Conservation (phyloP, 35 echinoderm and acorn worm genomes). For the Heliocidaris erythrogramma region DNA sequence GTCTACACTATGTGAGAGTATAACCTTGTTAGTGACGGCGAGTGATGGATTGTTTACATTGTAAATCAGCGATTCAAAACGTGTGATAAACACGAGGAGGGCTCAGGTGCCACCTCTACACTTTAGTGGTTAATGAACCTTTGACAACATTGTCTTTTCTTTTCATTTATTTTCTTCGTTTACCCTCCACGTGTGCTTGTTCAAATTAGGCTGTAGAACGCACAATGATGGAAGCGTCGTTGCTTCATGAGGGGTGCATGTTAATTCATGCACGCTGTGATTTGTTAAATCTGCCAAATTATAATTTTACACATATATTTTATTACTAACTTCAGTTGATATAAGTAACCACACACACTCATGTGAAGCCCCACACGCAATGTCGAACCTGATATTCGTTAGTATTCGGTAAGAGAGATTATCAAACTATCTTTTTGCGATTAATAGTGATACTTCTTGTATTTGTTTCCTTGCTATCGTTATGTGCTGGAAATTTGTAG, state of each 20-base stretch:
- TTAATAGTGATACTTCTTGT: too few relatives aligned
- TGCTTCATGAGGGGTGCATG: neutral
- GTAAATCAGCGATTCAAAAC: neutral
- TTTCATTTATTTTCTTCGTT: neutral
- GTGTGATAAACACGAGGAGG: neutral
- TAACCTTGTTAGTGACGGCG: conserved; percentile 14
- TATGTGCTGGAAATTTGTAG: too few relatives aligned
- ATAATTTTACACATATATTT: neutral
- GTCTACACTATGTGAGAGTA: neutral
- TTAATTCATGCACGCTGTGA: neutral
- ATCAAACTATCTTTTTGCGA: too few relatives aligned
- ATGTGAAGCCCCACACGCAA: neutral
- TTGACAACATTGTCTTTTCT: neutral
- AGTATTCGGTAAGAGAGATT: too few relatives aligned
- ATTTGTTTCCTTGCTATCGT: too few relatives aligned
- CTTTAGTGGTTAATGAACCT: neutral
- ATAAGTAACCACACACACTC: neutral
- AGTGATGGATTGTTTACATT: conserved; percentile 33
- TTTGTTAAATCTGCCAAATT: neutral
- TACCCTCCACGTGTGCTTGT: neutral
- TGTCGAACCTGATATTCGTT: neutral
- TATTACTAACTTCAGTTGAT: neutral
- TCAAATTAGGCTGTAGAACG: neutral
- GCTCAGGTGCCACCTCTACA: neutral
- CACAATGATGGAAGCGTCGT: neutral